Evolutionary conservation across 2,888 invertebrate genomes (phyloP).

Genomic region (Anodontia alba): DNA sequence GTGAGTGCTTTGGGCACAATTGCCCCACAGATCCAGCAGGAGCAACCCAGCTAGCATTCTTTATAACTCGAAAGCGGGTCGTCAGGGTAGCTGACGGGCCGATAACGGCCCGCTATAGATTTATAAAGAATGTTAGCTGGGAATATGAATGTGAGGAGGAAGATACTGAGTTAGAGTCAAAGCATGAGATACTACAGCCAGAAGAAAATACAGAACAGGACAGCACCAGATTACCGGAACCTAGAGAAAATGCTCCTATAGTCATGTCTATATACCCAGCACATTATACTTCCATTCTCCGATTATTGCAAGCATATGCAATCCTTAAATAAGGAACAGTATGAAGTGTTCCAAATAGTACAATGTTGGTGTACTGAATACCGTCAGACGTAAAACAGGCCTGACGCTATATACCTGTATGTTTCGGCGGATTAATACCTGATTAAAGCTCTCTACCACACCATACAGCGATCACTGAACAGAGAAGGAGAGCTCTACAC

Average conservation of each 20-base stretch:
- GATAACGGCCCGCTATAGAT: too few species aligned
- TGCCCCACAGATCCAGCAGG: slow-evolving; percentile 33
- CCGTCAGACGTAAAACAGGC: too few species aligned
- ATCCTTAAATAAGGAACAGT: slow-evolving; percentile 26
- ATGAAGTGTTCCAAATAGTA: slow-evolving; percentile 23
- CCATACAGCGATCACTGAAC: slow-evolving; percentile 17
- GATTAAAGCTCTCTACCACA: slow-evolving; percentile 29
- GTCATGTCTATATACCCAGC: too few species aligned
- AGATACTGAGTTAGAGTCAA: slow-evolving; percentile 17
- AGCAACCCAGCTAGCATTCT: too few species aligned
- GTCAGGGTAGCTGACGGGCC: too few species aligned
- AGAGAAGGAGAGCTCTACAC: slow-evolving; percentile 34
- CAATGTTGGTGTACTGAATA: slow-evolving; percentile 31
- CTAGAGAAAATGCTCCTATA: too few species aligned
- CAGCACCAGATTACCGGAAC: background rate
- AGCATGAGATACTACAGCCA: slow-evolving; percentile 33
- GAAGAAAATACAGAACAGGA: background rate
- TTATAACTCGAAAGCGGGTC: too few species aligned
- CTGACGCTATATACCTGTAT: too few species aligned
- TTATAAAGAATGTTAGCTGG: too few species aligned
- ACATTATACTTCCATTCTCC: too few species aligned
- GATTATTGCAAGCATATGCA: slow-evolving; percentile 15
- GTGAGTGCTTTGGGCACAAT: slow-evolving; percentile 28
- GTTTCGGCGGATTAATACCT: slow-evolving; percentile 46
- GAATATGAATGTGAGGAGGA: slow-evolving; percentile 37